These are phyloP conservation scores for Helicorthomorpha holstii DNA, from an alignment of 1,140 invertebrate genomes.

Conservation along the genomic window DNA sequence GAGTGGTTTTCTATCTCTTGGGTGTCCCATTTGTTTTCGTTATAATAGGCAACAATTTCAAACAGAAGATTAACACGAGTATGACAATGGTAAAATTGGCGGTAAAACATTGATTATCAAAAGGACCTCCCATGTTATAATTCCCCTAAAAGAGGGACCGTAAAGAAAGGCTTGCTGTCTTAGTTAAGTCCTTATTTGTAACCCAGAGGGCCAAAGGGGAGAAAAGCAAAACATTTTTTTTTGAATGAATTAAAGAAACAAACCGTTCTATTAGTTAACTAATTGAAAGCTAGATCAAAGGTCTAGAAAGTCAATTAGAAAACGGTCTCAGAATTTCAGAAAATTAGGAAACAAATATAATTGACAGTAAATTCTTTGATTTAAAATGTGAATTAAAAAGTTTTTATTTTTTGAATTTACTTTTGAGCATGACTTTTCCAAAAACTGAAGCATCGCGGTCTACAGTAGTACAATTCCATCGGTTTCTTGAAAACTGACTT, in stretches of 20 bases:
- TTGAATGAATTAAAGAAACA: background rate
- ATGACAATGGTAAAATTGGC: too few species aligned
- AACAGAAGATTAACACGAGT: too few species aligned
- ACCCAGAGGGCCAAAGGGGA: background rate
- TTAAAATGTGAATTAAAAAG: background rate
- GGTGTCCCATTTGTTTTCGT: too few species aligned
- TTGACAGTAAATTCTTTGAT: background rate
- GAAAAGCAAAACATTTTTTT: background rate
- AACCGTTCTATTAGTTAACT: background rate
- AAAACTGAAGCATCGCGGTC: slow-evolving; percentile 12
- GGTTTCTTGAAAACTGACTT: slow-evolving; percentile 23
- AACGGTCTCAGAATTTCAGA: background rate
- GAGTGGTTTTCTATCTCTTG: too few species aligned
- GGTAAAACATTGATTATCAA: too few species aligned
- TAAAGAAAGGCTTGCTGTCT: too few species aligned
- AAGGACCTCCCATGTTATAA: too few species aligned
- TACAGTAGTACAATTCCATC: slow-evolving; percentile 25
- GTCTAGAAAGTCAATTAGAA: background rate
- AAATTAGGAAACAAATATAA: background rate
- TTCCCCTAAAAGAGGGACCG: too few species aligned
- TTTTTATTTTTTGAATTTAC: slow-evolving; percentile 9
- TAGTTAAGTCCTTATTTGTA: too few species aligned
- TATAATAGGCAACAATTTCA: too few species aligned
- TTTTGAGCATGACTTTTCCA: slow-evolving; percentile 14
- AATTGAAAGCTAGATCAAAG: background rate